A percentile compares a stretch with the other conserved stretches of the same genome.
phyloP scores from a whole-genome alignment of 2,888 invertebrate species.

The Ecdyonurus torrentis region DNA sequence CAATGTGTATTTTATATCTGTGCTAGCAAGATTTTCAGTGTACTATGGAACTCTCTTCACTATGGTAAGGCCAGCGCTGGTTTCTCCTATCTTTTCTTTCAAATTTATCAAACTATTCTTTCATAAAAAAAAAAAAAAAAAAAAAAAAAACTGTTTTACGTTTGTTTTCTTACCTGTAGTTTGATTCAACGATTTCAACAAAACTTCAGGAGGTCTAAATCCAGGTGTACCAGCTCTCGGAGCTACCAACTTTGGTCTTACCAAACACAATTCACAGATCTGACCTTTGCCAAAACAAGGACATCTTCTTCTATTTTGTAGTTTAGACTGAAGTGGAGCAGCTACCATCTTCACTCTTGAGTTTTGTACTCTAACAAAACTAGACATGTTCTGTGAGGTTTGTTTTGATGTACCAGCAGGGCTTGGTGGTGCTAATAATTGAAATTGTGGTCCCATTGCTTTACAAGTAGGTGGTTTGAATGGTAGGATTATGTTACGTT shows the following conservation, averaged over 20 bases:
- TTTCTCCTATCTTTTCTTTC: not conserved
- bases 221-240: conserved; percentile 80
- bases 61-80: no score
- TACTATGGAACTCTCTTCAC: no score
- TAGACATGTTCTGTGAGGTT: conserved; percentile 9
- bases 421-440: not conserved
- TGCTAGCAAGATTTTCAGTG: no score
- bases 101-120: not conserved
- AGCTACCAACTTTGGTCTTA: conserved; percentile 34
- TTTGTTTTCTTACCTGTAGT: conserved; percentile 39
- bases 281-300: conserved; percentile 47
- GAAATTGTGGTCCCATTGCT: not conserved
- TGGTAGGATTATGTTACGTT: not conserved
- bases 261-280: conserved; percentile 49
- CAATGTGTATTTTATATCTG: no score
- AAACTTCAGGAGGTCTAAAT: conserved; percentile 72
- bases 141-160: not conserved
- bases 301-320: conserved; percentile 29
- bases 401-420: not conserved
- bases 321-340: not conserved
- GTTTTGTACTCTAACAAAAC: conserved; percentile 16
- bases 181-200: conserved; percentile 62
- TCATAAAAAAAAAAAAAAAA: not conserved
- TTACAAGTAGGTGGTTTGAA: not conserved
- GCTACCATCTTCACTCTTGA: conserved; percentile 14